Evolutionary conservation across 2,797 vertebrate species (phyloP), one percentile per base, ranked within the genome.

Genomic region (Epinephelus awoara): DNA sequence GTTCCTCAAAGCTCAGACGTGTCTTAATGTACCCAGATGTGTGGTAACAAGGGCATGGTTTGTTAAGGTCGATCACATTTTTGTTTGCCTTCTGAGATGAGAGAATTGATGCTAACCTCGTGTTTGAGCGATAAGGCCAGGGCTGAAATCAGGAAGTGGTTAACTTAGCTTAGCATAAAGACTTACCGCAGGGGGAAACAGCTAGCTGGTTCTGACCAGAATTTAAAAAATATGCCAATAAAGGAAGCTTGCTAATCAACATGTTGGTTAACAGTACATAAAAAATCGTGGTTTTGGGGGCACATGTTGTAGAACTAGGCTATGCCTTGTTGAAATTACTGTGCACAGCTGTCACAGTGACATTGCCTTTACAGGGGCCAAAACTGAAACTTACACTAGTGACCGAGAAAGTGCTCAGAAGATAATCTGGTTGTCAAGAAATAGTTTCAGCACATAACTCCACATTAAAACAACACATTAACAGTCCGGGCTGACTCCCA

Each of bases 381-480:
- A 80, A 80, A 49, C 52, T 50, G 52, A 66, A 73, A 69, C 54
- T 51, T 72, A 15, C 44, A 40, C 17, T 40, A 50, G 10, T 1
- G 46, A 61, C n/a, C 12, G n/a, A 34, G 34, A 34, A 34, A 34
- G 18, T 61, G 15, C 13, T 56, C 50, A 57, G 23, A 51, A 51
- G 44, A 74, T 52, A 66, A 74, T 25, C 7, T 50, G 29, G 2
- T 44, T 3, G 12, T 59, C 14, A 50, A 51, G 42, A 72, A 58
- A 27, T 46, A 13, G 27, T 50, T 65, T 2, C 7, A 15, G 11
- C 10, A 5, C 17, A 34, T n/a, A 52, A 25, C 29, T 40, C n/a
- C n/a, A 5, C 2, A 15, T 25, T 15, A 21, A 27, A 46, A 46
- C 21, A 9, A 27, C 25, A n/a, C 14, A n/a, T 7, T 34, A 8